Evolutionary conservation across 2,888 invertebrate species (phyloP), one percentile per base, ranked within the genome.

Genomic region (Heteromyza rotundicornis): DNA sequence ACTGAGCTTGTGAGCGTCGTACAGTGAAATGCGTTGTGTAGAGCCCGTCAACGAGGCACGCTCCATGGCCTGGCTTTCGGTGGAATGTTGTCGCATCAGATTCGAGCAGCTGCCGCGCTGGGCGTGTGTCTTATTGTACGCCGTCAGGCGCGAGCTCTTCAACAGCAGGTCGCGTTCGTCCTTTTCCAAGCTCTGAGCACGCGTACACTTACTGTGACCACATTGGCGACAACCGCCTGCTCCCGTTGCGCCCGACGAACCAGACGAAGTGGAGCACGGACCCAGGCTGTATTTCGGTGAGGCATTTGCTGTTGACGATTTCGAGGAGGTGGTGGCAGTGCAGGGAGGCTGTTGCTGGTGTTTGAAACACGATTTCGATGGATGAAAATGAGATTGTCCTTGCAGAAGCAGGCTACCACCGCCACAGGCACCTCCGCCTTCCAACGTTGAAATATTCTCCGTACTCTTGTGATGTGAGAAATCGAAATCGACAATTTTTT

Each of bases 401-500:
- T n/a, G n/a, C n/a, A n/a, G n/a, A n/a, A n/a, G n/a, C n/a, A n/a
- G n/a, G n/a, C n/a, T n/a, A n/a, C n/a, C n/a, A 16, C 58, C 60
- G 27, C 65, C 66, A 32, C 66, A 67, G 14, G 67, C n/a, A 16
- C 57, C 64, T 54, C 74, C 53, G 36, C 77, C 80, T 23, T 72
- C 24, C 55, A 70, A 59, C 23, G 67, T 67, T 59, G 74, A 71
- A 49, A 82, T 73, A 62, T 81, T 83, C 62, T 84, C 83, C 24
- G 76, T 75, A 63, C 83, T 83, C 68, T 81, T 83, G 64, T 84
- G 83, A 70, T 81, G 82, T n/a, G 82, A 80, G 65, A 84, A 84
- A 72, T 84, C 84, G 69, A 84, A 84, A 60, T 83, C 84, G n/a
- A 84, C 84, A n/a, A 82, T 77, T 68, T 82, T 84, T 67, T 84